phyloP scores from a whole-genome alignment of 2,888 invertebrate genomes.

The Hesperia comma region DNA sequence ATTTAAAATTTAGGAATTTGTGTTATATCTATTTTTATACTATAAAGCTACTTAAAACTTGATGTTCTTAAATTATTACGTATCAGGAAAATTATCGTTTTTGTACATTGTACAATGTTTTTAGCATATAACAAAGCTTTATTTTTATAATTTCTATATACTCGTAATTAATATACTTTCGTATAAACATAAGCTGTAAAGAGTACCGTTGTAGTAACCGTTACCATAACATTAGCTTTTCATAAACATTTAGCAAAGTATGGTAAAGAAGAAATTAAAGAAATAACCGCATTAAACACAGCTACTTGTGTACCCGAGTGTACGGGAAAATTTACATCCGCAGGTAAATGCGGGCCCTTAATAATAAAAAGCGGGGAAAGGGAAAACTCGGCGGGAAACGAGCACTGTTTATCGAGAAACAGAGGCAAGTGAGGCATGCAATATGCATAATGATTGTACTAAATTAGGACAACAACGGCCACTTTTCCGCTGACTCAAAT shows the following conservation, averaged over 20 bases:
- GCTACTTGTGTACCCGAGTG: constrained; percentile 57
- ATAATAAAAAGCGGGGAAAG: constrained; percentile 73
- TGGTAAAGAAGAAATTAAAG: constrained; percentile 18
- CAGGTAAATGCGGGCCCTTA: constrained; percentile 69
- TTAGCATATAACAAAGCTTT: no score
- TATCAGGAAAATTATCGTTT: no score
- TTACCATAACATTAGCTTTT: no score
- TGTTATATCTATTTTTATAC: not conserved
- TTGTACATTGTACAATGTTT: no score
- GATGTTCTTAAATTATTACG: no score
- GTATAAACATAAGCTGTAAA: no score
- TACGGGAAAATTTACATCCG: constrained; percentile 64
- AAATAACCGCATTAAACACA: constrained; percentile 41
- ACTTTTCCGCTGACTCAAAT: constrained; percentile 68
- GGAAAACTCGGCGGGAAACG: constrained; percentile 65
- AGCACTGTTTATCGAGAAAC: constrained; percentile 76
- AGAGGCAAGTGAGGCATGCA: constrained; percentile 72
- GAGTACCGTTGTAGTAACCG: no score
- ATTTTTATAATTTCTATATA: no score
- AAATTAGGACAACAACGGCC: constrained; percentile 71
- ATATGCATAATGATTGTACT: constrained; percentile 80
- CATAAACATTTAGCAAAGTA: constrained; percentile 6
- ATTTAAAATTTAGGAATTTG: no score
- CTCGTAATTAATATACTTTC: no score
- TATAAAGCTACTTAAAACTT: no score